Percentiles rank a stretch among this genome's conserved stretches.
These are phyloP conservation scores for Sphaeramia orbicularis DNA, from an alignment of 2,797 vertebrate species.

Conservation along the genomic window DNA sequence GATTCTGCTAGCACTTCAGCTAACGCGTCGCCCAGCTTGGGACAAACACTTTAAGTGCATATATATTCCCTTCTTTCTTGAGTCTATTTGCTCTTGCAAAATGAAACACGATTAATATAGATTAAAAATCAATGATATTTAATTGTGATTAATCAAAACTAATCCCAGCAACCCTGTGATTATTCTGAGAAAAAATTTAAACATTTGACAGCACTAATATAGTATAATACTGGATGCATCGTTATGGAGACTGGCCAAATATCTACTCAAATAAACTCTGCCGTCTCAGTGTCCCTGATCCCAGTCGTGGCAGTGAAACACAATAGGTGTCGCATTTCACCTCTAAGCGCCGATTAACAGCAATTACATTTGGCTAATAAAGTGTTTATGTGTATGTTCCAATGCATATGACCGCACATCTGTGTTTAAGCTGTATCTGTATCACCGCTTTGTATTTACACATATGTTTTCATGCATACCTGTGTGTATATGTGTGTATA, in stretches of 20 bases:
- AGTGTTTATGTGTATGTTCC: slow-evolving; percentile 9
- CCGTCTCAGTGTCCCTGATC: slow-evolving; percentile 11
- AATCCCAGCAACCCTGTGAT: no score
- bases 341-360: slow-evolving; percentile 66
- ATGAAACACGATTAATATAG: no score
- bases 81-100: no score
- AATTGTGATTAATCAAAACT: no score
- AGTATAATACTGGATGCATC: slow-evolving; percentile 23
- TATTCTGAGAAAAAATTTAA: no score
- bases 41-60: no score
- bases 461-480: not conserved
- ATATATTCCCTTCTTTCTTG: no score
- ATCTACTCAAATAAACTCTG: slow-evolving; percentile 53
- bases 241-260: slow-evolving; percentile 24
- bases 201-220: no score
- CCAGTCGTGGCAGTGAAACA: slow-evolving; percentile 17
- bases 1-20: no score
- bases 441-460: slow-evolving; percentile 7
- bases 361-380: slow-evolving; percentile 45
- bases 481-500: not conserved
- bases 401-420: not conserved
- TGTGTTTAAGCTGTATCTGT: slow-evolving; percentile 13
- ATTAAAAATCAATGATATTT: no score
- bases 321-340: no score
- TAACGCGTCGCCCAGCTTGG: no score